These are phyloP conservation scores for Cyaniris semiargus DNA, from an alignment of 2,888 invertebrate species.

Conservation along the genomic window DNA sequence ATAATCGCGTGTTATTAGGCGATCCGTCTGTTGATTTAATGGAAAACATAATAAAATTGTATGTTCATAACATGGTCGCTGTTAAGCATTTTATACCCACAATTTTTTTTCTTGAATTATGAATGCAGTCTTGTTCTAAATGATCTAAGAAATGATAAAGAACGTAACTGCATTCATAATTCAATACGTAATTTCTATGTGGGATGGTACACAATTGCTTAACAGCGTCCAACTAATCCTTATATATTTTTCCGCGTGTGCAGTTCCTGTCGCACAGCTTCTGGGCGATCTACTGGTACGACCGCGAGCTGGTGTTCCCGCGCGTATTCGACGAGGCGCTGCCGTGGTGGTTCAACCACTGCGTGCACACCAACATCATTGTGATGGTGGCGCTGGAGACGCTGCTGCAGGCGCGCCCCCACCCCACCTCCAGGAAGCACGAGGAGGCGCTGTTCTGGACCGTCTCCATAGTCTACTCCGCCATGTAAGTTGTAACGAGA, in stretches of 20 bases:
- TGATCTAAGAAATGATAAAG: no score
- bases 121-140: no score
- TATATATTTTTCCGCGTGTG: not conserved
- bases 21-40: no score
- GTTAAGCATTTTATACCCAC: no score
- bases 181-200: no score
- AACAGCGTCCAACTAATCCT: no score
- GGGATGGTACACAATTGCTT: no score
- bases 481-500: conserved; percentile 58
- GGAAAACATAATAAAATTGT: no score
- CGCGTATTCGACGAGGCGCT: conserved; percentile 71
- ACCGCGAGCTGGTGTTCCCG: conserved; percentile 81
- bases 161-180: no score
- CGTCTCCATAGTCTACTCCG: conserved; percentile 55
- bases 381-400: conserved; percentile 73
- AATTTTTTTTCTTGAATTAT: no score
- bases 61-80: no score
- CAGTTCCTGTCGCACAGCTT: conserved; percentile 78
- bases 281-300: conserved; percentile 76
- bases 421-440: conserved; percentile 53
- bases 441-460: conserved; percentile 53
- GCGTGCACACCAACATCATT: conserved; percentile 78
- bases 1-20: no score
- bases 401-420: conserved; percentile 58
- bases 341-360: conserved; percentile 81